Evolutionary conservation across 2,797 vertebrate genomes (phyloP), one percentile per base, ranked within the genome.

Genomic region (Poliocrania exsul): DNA sequence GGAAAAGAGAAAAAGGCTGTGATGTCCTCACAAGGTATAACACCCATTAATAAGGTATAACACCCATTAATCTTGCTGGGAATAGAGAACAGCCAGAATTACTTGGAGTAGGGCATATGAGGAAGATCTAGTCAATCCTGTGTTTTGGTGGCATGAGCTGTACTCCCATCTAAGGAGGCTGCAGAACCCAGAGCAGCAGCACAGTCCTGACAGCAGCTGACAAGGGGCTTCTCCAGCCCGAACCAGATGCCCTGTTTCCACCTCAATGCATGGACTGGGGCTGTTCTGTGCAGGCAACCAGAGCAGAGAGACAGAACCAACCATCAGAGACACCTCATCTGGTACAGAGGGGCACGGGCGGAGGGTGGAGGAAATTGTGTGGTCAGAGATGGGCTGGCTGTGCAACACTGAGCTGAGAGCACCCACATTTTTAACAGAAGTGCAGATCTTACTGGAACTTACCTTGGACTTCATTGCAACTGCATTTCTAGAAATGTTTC

Each of bases 171-270:
- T 42, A 40, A 35, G 71, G 25, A 19, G 20, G 28, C 16, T 46
- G 62, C 37, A 49, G 33, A 57, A 12, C 6, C 7, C 20, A 4
- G 53, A 47, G n/a, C 4, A 0, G 40, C 40, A 66, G 47, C 33
- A 35, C 51, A 44, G 47, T 33, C 11, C 11, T 38, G 37, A 57
- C 24, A 3, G 11, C 0, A 0, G 49, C 31, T 25, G 54, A 25
- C 0, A 0, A 49, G 10, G 8, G 35, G 65, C 47, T 46, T 57
- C 46, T 62, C 49, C 25, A 50, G 6, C 21, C n/a, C 1, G 0
- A 73, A 33, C 21, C 25, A n/a, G 38, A 26, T 0, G 5, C 33
- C 11, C 24, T 3, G 10, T 38, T 54, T 26, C 25, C 35, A 54
- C 29, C 28, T n/a, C 23, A 4, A 37, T 28, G 44, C 18, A 16